Conservation (phyloP, 2,797 vertebrate genomes). For the Myotis findleyi region DNA sequence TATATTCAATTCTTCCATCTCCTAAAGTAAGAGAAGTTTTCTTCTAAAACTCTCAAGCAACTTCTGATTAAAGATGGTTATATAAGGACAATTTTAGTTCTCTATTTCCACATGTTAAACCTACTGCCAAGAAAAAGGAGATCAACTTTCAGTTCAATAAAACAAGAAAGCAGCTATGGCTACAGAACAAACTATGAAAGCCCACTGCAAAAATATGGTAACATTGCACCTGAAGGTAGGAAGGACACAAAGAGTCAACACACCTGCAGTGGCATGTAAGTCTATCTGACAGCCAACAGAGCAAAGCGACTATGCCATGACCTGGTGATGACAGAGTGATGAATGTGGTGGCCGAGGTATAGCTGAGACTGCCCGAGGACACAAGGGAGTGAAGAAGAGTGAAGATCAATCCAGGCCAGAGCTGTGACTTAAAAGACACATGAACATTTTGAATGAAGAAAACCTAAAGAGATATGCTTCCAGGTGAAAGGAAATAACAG, state of each 20-base stretch:
- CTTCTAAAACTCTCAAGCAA: slow-evolving; percentile 19
- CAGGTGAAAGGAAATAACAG: not conserved
- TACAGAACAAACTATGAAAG: not conserved
- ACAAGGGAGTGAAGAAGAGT: not conserved
- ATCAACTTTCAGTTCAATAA: slow-evolving; percentile 4
- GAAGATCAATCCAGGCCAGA: not conserved
- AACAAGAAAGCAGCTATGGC: not conserved
- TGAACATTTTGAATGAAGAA: not conserved
- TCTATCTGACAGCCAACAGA: not conserved
- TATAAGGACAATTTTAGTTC: not conserved
- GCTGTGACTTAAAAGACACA: not conserved
- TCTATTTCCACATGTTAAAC: not conserved
- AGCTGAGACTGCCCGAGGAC: too few relatives aligned
- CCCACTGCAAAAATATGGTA: not conserved
- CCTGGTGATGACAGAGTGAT: not conserved
- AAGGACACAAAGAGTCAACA: not conserved
- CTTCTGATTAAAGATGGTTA: slow-evolving; percentile 27
- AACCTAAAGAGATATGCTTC: not conserved
- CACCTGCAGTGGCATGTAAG: not conserved
- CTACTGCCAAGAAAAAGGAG: not conserved
- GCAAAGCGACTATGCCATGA: not conserved
- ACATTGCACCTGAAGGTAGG: not conserved
- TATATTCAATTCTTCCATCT: not conserved
- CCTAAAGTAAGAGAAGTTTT: not conserved
- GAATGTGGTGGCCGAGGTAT: not conserved